Evolutionary conservation across 2,888 invertebrate genomes (phyloP), one percentile per base, ranked within the genome.

Genomic region (Anthoptus insignis): DNA sequence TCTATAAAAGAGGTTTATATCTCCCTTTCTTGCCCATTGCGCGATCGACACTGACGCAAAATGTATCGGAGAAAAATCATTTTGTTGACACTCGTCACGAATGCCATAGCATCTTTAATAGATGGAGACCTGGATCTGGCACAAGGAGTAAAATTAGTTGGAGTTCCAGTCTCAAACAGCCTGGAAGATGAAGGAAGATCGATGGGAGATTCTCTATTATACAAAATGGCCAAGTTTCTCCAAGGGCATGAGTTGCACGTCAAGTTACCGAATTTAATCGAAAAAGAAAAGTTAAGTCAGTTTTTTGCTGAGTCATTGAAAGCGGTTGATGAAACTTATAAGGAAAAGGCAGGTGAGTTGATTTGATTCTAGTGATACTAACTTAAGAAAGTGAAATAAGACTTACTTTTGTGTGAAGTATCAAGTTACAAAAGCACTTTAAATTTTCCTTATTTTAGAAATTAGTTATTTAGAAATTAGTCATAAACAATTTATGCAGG

Each of bases 241-340:
- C 94, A 95, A 77, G 95, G 94, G 2, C 96, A 97, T 71, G 97
- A 97, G 79, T 81, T 97, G 14, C 94, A 96, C 77, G 95, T 97
- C 65, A 96, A 95, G 76, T 84, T 97, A 59, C 95, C 95, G 0
- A 96, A 95, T 78, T 83, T 97, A 69, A 91, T 97, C 66, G 96
- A 96, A 8, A 94, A 94, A 72, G 94, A 95, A 19, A 95, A 95
- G 69, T 86, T 96, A 65, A 95, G 95, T 73, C 92, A 93, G 47
- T 94, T 95, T 5, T 83, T 96, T 0, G 84, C 91, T 19, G 93
- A 94, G 64, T 91, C 94, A 0, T 67, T 95, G 72, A 93, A 93
- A 59, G 84, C 88, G n/a, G 88, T 91, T n/a, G 90, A 91, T 70
- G 92, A 86, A 5, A 82, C 84, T 0, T 88, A 87, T 56, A 91